phyloP scores from a whole-genome alignment of 2,888 invertebrate genomes.

The Xanthorhoe designata region DNA sequence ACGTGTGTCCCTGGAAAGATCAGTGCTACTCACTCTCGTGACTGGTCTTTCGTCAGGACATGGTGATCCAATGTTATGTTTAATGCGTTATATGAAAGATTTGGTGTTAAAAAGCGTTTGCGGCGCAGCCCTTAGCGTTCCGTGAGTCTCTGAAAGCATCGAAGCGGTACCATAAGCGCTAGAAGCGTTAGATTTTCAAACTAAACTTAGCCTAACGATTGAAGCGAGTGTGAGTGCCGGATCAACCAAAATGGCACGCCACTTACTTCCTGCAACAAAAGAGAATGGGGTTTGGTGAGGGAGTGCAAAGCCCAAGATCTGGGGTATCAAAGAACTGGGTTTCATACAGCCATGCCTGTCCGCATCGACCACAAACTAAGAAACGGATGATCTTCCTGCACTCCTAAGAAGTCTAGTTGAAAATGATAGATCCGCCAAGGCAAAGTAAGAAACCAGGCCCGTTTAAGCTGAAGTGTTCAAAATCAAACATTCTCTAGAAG shows the following conservation, averaged over 20 bases:
- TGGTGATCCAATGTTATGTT: constrained; percentile 43
- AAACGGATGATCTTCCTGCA: constrained; percentile 50
- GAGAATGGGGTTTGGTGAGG: constrained; percentile 79
- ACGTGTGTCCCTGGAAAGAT: constrained; percentile 54
- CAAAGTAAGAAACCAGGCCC: constrained; percentile 73
- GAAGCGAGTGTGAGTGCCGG: constrained; percentile 79
- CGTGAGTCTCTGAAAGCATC: constrained; percentile 72
- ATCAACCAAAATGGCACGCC: constrained; percentile 81
- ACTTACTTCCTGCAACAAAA: constrained; percentile 87
- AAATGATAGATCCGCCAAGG: constrained; percentile 72
- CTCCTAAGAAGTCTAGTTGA: constrained; percentile 53
- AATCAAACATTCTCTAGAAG: constrained; percentile 73
- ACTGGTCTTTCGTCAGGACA: constrained; percentile 57
- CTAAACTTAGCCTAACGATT: constrained; percentile 79
- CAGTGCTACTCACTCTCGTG: constrained; percentile 60
- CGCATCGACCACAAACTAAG: constrained; percentile 52
- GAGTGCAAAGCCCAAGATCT: constrained; percentile 76
- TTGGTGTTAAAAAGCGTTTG: constrained; percentile 62
- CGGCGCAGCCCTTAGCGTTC: constrained; percentile 60
- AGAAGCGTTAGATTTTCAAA: constrained; percentile 73
- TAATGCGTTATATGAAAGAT: constrained; percentile 58
- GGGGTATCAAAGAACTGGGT: constrained; percentile 63
- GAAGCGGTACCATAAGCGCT: constrained; percentile 73
- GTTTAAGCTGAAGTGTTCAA: constrained; percentile 75
- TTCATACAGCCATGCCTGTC: constrained; percentile 68